These are phyloP conservation scores for Apogon talboti DNA, from an alignment of 2,797 vertebrate genomes.

Conservation along the genomic window DNA sequence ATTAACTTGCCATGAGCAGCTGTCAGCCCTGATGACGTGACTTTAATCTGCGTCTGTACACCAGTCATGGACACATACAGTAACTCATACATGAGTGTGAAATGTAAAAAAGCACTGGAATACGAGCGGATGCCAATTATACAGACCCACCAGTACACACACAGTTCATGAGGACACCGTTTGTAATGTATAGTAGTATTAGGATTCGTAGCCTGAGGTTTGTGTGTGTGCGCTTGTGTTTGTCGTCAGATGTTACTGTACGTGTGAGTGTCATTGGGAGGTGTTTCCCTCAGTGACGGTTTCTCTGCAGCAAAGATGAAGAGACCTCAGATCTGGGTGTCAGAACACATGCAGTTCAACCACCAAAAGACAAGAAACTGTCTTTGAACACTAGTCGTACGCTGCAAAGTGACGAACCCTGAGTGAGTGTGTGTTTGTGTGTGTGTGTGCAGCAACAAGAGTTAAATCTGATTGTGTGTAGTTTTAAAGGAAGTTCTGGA, in stretches of 20 bases:
- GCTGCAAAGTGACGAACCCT: slow-evolving; percentile 6
- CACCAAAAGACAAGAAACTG: slow-evolving; percentile 29
- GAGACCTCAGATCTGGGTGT: slow-evolving; percentile 40
- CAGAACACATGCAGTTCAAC: slow-evolving; percentile 18
- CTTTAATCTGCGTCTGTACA: no score
- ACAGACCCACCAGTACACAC: no score
- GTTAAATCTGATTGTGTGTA: slow-evolving; percentile 3
- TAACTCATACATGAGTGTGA: no score
- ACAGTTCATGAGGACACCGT: no score
- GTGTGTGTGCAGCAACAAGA: slow-evolving; percentile 13
- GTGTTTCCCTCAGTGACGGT: slow-evolving; percentile 8
- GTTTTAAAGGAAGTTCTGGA: neutral
- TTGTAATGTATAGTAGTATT: no score
- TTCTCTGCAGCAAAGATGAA: slow-evolving; percentile 36
- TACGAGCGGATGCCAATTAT: no score
- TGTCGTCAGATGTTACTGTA: slow-evolving; percentile 26
- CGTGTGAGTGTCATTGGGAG: neutral
- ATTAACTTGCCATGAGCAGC: no score
- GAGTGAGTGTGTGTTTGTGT: no score
- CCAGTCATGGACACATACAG: no score
- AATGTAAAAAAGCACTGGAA: no score
- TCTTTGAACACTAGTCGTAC: slow-evolving; percentile 32
- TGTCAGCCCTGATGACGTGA: no score
- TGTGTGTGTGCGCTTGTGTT: slow-evolving; percentile 6
- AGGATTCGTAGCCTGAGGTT: no score